Base-by-base conservation (phyloP, 2,113 vertebrate species). In the Phodopus roborovskii region DNA sequence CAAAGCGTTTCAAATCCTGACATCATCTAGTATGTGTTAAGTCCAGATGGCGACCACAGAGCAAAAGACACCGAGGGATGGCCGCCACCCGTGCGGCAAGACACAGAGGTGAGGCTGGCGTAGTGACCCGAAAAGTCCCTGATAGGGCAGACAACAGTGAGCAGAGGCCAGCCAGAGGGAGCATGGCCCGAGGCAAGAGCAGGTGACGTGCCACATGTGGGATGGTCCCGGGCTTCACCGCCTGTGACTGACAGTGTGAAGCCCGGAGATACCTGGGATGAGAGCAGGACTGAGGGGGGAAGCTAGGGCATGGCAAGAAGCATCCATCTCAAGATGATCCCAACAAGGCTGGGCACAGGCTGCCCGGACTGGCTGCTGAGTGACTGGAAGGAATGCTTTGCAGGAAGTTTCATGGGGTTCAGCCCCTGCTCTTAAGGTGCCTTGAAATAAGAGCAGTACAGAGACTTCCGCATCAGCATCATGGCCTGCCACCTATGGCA, bases 31-130 rank as follows among this genome's bases (percentile, higher is more conserved):
- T 28, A 2, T 9, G 6, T 15, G 2, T 28, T 33, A 11, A 53
- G 36, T 15, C 9, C 3, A 45, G n/a, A 2, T 28, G 3, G 24
- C 3, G 20, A 42, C 4, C 2, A 11, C 48, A 62, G 48, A 68
- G 39, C 33, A 11, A 82, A 36, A 33, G 9, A 5, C 3, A 12
- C 3, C 1, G 11, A 64, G 26, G 28, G 2, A 17, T 3, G 30
- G 50, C 62, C 64, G 50, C 48, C 12, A 4, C 19, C 77, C 12
- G 1, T 13, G 3, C 1, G 10, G 39, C 39, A 77, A 19, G 33
- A 9, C 16, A 22, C 56, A 83, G 16, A 5, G 5, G 17, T 1
- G 12, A 48, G 19, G 24, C 24, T 16, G 26, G 15, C 0, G 1
- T 48, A 36, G 30, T 26, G 33, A 45, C 10, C 50, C 0, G 2